A percentile compares a stretch with the other conserved stretches of the same genome.
Evolutionary conservation across 2,888 invertebrate species (phyloP).

Genomic region (Phengaris alcon): DNA sequence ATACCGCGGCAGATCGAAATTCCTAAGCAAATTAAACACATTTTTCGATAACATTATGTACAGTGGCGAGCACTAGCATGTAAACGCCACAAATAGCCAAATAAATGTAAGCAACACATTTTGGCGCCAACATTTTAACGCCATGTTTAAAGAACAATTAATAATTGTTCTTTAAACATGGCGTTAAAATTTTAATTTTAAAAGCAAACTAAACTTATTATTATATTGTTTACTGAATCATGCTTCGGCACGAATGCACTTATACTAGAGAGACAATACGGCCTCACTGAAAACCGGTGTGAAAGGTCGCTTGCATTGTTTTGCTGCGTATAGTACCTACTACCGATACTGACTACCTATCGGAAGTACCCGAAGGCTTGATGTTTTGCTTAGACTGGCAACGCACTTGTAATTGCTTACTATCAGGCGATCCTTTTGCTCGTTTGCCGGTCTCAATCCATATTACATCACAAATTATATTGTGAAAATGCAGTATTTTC

Average conservation of each 20-base stretch:
- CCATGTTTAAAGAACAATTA: too few species aligned
- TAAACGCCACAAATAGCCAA: too few species aligned
- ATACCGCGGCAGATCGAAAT: not conserved
- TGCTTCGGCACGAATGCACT: not conserved
- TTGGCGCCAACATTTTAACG: too few species aligned
- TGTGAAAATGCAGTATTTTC: slow-evolving; percentile 8
- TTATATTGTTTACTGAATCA: not conserved
- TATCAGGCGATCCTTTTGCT: too few species aligned
- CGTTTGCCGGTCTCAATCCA: too few species aligned
- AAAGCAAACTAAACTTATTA: too few species aligned
- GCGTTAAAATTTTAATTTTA: too few species aligned
- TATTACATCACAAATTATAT: not conserved
- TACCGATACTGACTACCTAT: too few species aligned
- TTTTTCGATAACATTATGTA: not conserved
- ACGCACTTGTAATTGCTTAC: not conserved
- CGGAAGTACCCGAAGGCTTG: too few species aligned
- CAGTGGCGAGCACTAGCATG: not conserved
- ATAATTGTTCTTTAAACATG: too few species aligned
- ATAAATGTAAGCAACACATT: too few species aligned
- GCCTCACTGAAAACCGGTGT: not conserved
- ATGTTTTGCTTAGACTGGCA: not conserved
- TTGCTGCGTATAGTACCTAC: too few species aligned
- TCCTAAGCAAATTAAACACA: slow-evolving; percentile 4
- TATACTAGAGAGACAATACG: not conserved
- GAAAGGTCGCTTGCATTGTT: not conserved